Evolutionary conservation across 2,888 invertebrate species (phyloP), one percentile per base, ranked within the genome.

Genomic region (Yponomeuta sedellus): DNA sequence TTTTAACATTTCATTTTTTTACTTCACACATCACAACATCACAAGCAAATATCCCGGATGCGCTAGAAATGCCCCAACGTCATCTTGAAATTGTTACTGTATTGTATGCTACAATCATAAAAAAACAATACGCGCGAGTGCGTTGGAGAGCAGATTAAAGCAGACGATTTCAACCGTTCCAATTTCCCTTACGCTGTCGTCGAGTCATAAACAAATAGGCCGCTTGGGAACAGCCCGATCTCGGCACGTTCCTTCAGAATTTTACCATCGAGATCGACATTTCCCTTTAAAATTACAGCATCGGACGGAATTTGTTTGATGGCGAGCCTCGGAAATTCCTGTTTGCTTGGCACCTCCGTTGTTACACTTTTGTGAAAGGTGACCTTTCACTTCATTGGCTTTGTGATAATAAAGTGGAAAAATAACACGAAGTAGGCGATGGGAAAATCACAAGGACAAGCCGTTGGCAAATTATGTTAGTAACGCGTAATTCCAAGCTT

Each of bases 221-320:
- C 16, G 16, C 44, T 52, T 52, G 10, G 44, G 44, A 52, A 52
- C 16, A 52, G 44, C 12, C 61, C 63, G 10, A 4, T 16, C 16
- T 20, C 2, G 63, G 63, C 63, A 64, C 63, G 63, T 44, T 64
- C 22, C 44, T 64, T 64, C 63, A 64, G 44, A 19, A 64, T 64
- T 40, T 64, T 22, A 39, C 63, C 39, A 64, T 64, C n/a, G 63
- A 64, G 63, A 64, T 64, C 63, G 44, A 64, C 63, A 64, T 64
- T 64, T 64, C 63, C 63, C 63, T 64, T 64, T 64, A 64, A 64
- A 64, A 64, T 64, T 64, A 64, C 63, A 39, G 44, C 44, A 64
- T 39, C 19, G 63, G n/a, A 61, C 61, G 61, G 34, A 61, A 61
- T 61, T 61, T 61, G 34, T 34, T 61, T 64, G 63, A 64, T 64